Evolutionary conservation across 2,113 vertebrate species (phyloP).

Genomic region (Antennarius striatus): DNA sequence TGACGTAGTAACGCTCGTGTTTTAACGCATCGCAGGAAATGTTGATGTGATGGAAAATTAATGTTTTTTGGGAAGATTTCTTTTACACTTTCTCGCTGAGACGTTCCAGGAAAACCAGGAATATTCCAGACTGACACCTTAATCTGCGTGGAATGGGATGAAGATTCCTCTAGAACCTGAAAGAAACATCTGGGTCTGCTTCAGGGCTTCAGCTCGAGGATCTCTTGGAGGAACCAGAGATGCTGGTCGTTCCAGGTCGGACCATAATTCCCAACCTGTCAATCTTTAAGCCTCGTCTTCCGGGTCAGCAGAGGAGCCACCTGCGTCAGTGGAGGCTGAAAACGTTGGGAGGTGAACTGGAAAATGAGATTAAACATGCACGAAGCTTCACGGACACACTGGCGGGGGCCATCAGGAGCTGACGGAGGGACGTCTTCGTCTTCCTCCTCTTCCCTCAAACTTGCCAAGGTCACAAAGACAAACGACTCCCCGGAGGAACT

Average conservation of each 20-base stretch:
- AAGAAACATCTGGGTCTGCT: no score
- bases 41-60: no score
- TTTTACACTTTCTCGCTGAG: no score
- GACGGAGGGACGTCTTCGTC: not conserved
- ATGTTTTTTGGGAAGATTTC: no score
- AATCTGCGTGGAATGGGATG: no score
- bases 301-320: conserved; percentile 19
- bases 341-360: conserved; percentile 48
- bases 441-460: not conserved
- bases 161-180: no score
- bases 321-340: conserved; percentile 21
- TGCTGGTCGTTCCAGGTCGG: no score
- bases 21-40: not conserved
- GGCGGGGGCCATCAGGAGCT: not conserved
- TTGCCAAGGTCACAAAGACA: conserved; percentile 26
- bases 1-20: conserved; percentile 23
- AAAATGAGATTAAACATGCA: conserved; percentile 57
- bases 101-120: no score
- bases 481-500: conserved; percentile 27
- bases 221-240: no score
- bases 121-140: no score
- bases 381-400: conserved; percentile 20
- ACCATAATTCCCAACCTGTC: no score
- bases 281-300: not conserved
- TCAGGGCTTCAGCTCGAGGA: no score